Evolutionary conservation across 1,140 invertebrate species (phyloP).

Genomic region (Tetranychus urticae): DNA sequence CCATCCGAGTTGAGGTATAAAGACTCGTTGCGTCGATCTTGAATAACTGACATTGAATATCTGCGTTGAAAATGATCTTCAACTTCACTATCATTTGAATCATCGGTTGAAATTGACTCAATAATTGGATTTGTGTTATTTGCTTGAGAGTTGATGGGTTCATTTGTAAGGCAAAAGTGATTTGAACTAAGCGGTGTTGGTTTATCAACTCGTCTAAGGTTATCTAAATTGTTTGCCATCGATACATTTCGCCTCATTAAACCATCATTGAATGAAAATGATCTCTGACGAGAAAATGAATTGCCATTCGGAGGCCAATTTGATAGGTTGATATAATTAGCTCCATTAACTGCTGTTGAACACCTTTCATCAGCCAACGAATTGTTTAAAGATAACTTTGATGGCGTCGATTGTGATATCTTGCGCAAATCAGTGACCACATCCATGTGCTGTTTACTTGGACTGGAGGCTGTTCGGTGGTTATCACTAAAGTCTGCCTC

Average conservation of each 20-base stretch:
- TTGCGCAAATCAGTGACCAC: too few relatives aligned
- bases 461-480: too few relatives aligned
- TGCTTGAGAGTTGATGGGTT: too few relatives aligned
- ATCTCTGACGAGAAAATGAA: background rate
- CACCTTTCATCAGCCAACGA: too few relatives aligned
- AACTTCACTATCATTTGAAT: background rate
- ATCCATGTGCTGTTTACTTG: too few relatives aligned
- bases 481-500: background rate
- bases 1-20: slow-evolving; percentile 2
- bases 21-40: background rate
- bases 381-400: too few relatives aligned
- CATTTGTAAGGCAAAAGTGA: background rate
- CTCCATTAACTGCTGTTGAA: background rate
- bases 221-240: too few relatives aligned
- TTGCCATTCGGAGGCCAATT: background rate
- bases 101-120: background rate
- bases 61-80: slow-evolving; percentile 1
- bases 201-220: too few relatives aligned
- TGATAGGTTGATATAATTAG: background rate
- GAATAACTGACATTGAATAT: slow-evolving; percentile 10
- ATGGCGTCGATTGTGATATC: too few relatives aligned
- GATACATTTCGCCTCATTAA: background rate
- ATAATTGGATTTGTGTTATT: background rate
- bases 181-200: background rate
- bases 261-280: background rate